Base-by-base conservation (phyloP, 1,140 invertebrate genomes). In the Cyphomyrmex costatus region DNA sequence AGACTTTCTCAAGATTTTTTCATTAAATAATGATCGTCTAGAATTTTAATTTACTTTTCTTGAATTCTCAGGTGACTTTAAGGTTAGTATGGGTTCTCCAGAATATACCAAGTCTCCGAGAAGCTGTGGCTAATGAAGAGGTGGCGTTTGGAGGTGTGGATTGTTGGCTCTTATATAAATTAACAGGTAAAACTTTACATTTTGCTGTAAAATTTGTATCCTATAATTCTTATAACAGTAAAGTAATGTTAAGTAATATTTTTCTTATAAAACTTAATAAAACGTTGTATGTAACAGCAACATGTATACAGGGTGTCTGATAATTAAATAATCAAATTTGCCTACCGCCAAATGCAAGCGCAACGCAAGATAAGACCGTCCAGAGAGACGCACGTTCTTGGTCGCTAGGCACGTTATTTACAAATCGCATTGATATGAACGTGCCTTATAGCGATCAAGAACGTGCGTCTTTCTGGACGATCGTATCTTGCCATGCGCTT, bases 131-230 rank as follows among this genome's bases (percentile, higher is more conserved):
- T 36, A 95, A 96, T 61, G 96, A 97, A 27, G 96, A 97, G 86
- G 97, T 97, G 1, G 95, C 97, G 89, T 98, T 99, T 93, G 99
- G 98, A n/a, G 98, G 98, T 36, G 95, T 99, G 19, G 99, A 99
- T 92, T 98, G 98, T 2, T 99, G 98, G 98, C 95, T 99, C 49
- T 92, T 99, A 42, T 97, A 98, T 94, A 98, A 97, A 95, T 94
- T 98, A 30, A 97, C 97, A 27, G 95, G 95, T 95, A 33, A 92
- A 86, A 80, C 56, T 71, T 46, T 36, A 70, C 7, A 12, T 68
- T 60, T 68, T 1, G 4, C 2, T 56, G 24, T 14, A 36, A 68
- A 2, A 53, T 33, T 33, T 24, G 6, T 46, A 46, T 5, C n/a
- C 5, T 33, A 30, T 0, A 63, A 30, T 56, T 56, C 8, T 56